Percentiles rank a stretch among this genome's conserved stretches.
phyloP scores from a whole-genome alignment of 2,113 vertebrate genomes.

The Rhineura floridana region DNA sequence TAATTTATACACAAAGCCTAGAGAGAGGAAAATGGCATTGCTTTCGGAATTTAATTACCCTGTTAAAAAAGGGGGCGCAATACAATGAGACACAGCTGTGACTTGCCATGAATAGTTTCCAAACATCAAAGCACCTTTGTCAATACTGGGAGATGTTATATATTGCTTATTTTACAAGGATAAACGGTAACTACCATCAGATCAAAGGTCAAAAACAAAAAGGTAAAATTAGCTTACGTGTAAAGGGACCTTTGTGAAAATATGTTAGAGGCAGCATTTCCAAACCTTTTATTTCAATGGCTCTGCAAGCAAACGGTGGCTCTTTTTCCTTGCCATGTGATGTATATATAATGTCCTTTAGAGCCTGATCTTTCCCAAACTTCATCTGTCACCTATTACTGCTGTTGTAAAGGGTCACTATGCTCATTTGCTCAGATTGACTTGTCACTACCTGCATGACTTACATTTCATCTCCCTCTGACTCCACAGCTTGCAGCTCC shows the following conservation, averaged over 20 bases:
- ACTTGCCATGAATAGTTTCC: conserved; percentile 44
- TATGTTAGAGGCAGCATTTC: neutral
- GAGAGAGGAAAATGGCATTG: conserved; percentile 16
- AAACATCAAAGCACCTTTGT: neutral
- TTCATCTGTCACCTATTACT: too few relatives aligned
- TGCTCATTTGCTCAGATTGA: too few relatives aligned
- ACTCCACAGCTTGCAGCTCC: too few relatives aligned
- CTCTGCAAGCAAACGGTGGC: neutral
- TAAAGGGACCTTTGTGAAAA: neutral
- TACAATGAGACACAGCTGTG: conserved; percentile 42
- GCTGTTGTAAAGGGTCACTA: too few relatives aligned
- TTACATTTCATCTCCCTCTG: too few relatives aligned
- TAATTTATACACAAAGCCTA: conserved; percentile 71
- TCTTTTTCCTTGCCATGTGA: neutral
- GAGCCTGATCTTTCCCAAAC: neutral
- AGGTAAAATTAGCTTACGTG: neutral
- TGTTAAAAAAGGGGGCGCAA: conserved; percentile 36
- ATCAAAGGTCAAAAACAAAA: neutral
- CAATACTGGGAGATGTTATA: neutral
- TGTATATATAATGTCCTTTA: neutral
- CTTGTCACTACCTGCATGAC: too few relatives aligned
- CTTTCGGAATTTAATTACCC: conserved; percentile 54
- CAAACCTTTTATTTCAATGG: neutral
- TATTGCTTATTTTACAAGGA: conserved; percentile 13
- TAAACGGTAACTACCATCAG: neutral